These are phyloP conservation scores for Pterocles gutturalis DNA, from an alignment of 2,113 vertebrate genomes.

Conservation along the genomic window DNA sequence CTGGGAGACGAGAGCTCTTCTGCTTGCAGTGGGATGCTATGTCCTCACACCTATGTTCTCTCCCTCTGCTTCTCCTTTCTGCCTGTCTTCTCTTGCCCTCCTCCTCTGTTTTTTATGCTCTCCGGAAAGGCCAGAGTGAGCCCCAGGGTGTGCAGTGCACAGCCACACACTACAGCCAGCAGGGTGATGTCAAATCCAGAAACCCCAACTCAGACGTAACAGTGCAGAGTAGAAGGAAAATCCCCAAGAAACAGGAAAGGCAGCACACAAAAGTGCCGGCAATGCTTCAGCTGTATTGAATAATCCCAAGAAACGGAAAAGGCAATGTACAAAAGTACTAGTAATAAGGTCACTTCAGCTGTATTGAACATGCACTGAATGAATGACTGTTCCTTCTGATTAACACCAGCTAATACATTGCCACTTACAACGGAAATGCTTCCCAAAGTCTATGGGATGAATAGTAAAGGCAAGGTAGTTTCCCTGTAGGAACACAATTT, in stretches of 20 bases:
- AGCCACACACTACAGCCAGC: neutral
- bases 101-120: neutral
- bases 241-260: slow-evolving; percentile 56
- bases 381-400: slow-evolving; percentile 16
- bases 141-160: neutral
- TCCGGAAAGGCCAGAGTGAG: neutral
- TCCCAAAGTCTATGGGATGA: neutral
- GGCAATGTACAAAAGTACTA: neutral
- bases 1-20: neutral
- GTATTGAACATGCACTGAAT: neutral
- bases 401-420: neutral
- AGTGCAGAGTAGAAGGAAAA: slow-evolving; percentile 22
- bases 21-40: neutral
- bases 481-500: neutral
- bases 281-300: slow-evolving; percentile 11
- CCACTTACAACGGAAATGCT: neutral
- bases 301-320: slow-evolving; percentile 47
- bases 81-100: neutral
- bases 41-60: neutral
- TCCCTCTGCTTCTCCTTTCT: neutral
- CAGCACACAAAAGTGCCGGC: slow-evolving; percentile 30
- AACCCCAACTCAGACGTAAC: neutral
- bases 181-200: slow-evolving; percentile 18
- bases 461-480: neutral
- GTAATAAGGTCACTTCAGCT: slow-evolving; percentile 47